Percentiles rank a stretch among this genome's conserved stretches.
Evolutionary conservation across 2,888 invertebrate genomes (phyloP).

Genomic region (Pristionchus fissidentatus): DNA sequence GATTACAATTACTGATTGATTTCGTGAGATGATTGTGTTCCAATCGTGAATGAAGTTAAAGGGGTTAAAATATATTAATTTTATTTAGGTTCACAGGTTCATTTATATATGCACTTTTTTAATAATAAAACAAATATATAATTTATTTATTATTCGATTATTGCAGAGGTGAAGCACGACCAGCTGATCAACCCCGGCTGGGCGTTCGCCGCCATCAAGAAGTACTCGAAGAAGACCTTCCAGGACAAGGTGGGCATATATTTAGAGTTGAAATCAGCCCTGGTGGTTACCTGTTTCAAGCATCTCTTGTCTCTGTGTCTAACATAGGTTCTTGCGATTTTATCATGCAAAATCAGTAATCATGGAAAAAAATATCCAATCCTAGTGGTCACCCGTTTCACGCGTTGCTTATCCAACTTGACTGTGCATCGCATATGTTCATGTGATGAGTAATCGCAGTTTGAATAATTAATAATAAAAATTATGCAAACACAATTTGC

Average conservation of each 20-base stretch:
- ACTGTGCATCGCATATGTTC: background rate
- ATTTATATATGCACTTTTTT: slow-evolving; percentile 3
- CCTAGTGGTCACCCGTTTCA: background rate
- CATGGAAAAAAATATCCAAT: background rate
- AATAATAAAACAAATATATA: background rate
- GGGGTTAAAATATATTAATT: too few species aligned
- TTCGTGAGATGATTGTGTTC: background rate
- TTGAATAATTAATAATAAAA: background rate
- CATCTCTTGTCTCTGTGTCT: too few species aligned
- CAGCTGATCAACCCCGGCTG: slow-evolving; percentile 54
- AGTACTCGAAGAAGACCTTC: slow-evolving; percentile 60
- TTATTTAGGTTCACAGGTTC: too few species aligned
- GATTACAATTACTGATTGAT: background rate
- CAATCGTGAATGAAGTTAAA: background rate
- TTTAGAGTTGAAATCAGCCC: too few species aligned
- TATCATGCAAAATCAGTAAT: too few species aligned
- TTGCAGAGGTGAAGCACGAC: slow-evolving; percentile 48
- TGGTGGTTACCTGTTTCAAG: too few species aligned
- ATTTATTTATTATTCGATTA: background rate
- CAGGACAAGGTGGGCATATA: slow-evolving; percentile 56
- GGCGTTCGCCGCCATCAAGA: slow-evolving; percentile 65
- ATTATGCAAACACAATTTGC: too few species aligned
- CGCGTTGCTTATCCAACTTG: background rate
- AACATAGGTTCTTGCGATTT: too few species aligned
- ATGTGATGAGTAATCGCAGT: background rate